phyloP scores from a whole-genome alignment of 1,140 invertebrate species.

The Lordiphosa collinella region DNA sequence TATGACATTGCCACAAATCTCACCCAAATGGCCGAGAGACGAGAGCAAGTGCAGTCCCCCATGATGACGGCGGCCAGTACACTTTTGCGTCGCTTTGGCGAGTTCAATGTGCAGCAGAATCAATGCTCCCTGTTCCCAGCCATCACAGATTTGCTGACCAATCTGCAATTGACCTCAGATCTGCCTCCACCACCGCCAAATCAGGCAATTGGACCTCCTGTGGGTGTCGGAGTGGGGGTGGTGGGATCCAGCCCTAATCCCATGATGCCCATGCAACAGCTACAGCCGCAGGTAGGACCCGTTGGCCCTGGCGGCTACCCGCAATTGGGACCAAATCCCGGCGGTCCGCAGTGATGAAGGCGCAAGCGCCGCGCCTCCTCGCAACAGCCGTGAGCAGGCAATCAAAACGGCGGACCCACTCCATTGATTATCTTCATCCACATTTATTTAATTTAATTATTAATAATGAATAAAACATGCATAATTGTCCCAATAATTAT shows the following conservation, averaged over 20 bases:
- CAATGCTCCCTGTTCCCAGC: slow-evolving; percentile 95
- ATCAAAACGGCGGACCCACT: slow-evolving; percentile 25
- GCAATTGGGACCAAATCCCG: slow-evolving; percentile 62
- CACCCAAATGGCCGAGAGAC: slow-evolving; percentile 91
- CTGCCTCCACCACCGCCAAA: slow-evolving; percentile 80
- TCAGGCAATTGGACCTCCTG: slow-evolving; percentile 61
- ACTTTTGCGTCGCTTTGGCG: slow-evolving; percentile 85
- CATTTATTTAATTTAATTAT: slow-evolving; percentile 17
- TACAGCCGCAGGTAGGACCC: slow-evolving; percentile 66
- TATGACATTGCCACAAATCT: slow-evolving; percentile 93
- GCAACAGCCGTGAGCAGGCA: slow-evolving; percentile 47
- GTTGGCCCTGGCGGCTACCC: slow-evolving; percentile 54
- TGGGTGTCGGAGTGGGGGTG: slow-evolving; percentile 52
- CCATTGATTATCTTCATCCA: background rate
- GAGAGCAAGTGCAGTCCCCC: slow-evolving; percentile 83
- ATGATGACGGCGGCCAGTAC: slow-evolving; percentile 84
- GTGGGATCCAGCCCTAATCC: slow-evolving; percentile 81
- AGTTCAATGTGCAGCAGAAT: slow-evolving; percentile 82
- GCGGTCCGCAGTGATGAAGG: slow-evolving; percentile 79
- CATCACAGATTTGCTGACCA: slow-evolving; percentile 90
- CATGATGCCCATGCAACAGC: slow-evolving; percentile 81
- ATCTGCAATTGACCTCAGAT: slow-evolving; percentile 87
- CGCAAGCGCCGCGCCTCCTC: slow-evolving; percentile 77
- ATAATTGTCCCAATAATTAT: slow-evolving; percentile 26
- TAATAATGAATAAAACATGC: slow-evolving; percentile 5